Evolutionary conservation across 2,113 vertebrate species (phyloP).

Genomic region (Microcebus ravelobensis): DNA sequence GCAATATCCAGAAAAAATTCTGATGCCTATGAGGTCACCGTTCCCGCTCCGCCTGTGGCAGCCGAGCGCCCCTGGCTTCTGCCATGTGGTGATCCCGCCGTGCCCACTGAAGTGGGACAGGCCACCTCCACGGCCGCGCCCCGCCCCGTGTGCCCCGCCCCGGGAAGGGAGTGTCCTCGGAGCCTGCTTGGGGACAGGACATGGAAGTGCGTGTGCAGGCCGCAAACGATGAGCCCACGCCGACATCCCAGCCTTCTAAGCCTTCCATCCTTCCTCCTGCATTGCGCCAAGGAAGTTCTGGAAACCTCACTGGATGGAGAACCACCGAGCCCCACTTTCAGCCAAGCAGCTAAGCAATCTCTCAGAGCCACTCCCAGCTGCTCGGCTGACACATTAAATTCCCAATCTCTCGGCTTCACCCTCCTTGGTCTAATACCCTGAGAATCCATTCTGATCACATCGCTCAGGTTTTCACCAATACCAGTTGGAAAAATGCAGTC

Average conservation of each 20-base stretch:
- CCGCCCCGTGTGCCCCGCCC: not conserved
- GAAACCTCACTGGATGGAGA: not conserved
- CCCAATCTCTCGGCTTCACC: not conserved
- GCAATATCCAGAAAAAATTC: not conserved
- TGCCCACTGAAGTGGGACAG: not conserved
- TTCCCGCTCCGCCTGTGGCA: not conserved
- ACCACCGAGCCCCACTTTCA: not conserved
- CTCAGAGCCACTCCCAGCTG: not conserved
- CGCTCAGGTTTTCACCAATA: not conserved
- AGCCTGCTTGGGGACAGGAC: not conserved
- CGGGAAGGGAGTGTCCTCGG: not conserved
- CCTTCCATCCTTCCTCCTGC: not conserved
- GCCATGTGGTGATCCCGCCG: not conserved
- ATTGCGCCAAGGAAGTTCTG: not conserved
- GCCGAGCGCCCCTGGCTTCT: not conserved
- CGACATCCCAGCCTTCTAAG: not conserved
- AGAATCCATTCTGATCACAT: not conserved
- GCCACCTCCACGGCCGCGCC: no score
- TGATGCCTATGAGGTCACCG: not conserved
- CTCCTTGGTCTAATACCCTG: not conserved
- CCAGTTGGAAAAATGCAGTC: not conserved
- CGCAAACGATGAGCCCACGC: not conserved
- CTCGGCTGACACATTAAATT: not conserved
- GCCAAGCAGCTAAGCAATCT: not conserved
- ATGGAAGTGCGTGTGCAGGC: not conserved